Conservation (phyloP, 2,797 vertebrate genomes). For the Lagocephalus sceleratus region DNA sequence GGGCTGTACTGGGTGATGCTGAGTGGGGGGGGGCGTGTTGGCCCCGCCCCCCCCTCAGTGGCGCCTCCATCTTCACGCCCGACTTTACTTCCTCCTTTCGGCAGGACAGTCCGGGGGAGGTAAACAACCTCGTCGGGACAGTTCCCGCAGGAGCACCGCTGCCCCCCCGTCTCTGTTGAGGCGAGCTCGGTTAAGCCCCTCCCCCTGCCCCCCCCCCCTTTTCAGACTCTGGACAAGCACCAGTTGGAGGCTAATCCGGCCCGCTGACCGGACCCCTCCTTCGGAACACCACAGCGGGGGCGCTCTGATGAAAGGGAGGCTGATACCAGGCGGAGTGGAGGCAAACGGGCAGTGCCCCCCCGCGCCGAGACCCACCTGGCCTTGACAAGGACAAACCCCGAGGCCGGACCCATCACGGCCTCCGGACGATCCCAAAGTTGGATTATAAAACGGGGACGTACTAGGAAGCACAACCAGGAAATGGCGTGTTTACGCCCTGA, state of each 20-base stretch:
- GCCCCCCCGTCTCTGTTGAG: slow-evolving; percentile 43
- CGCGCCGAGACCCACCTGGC: slow-evolving; percentile 50
- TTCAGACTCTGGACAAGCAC: slow-evolving; percentile 72
- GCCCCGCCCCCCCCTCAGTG: too few relatives aligned
- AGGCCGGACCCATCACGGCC: slow-evolving; percentile 25
- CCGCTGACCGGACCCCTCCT: slow-evolving; percentile 67
- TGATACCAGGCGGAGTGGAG: too few relatives aligned
- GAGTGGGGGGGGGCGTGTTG: too few relatives aligned
- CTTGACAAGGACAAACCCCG: slow-evolving; percentile 25
- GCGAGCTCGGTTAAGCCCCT: slow-evolving; percentile 63
- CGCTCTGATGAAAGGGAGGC: slow-evolving; percentile 66
- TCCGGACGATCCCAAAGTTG: too few relatives aligned
- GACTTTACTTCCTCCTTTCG: slow-evolving; percentile 46
- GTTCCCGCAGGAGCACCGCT: slow-evolving; percentile 47
- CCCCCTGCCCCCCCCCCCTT: slow-evolving; percentile 14
- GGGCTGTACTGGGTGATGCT: too few relatives aligned
- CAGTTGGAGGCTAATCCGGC: slow-evolving; percentile 75
- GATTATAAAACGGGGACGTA: slow-evolving; percentile 5
- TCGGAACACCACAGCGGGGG: slow-evolving; percentile 65
- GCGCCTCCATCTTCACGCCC: slow-evolving; percentile 52
- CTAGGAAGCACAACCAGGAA: too few relatives aligned
- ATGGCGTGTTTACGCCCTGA: too few relatives aligned
- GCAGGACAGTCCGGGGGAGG: slow-evolving; percentile 58
- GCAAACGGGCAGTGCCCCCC: too few relatives aligned
- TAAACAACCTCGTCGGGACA: slow-evolving; percentile 67